A percentile compares a stretch with the other conserved stretches of the same genome.
Conservation (phyloP, 2,113 vertebrate genomes). For the mouse (Mus musculus) region GRCm39 chr16:61162001-61162500, state of each 20-base stretch:
- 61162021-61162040: background rate
- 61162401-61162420: background rate
- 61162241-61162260: background rate
- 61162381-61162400: background rate
- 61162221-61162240: background rate
- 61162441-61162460: background rate
- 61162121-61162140: rapidly evolving
- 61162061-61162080: background rate
- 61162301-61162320: background rate
- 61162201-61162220: background rate
- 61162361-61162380: background rate
- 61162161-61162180: no score
- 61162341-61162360: background rate
- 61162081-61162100: background rate
- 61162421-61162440: no score
- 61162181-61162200: background rate
- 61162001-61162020: background rate
- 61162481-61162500: background rate
- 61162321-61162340: background rate
- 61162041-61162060: background rate
- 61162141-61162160: background rate
- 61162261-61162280: background rate
- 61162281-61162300: background rate
- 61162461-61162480: background rate
- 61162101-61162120: background rate